Evolutionary conservation across 2,888 invertebrate species (phyloP), one percentile per base, ranked within the genome.

Genomic region (Nemapogon koenigi): DNA sequence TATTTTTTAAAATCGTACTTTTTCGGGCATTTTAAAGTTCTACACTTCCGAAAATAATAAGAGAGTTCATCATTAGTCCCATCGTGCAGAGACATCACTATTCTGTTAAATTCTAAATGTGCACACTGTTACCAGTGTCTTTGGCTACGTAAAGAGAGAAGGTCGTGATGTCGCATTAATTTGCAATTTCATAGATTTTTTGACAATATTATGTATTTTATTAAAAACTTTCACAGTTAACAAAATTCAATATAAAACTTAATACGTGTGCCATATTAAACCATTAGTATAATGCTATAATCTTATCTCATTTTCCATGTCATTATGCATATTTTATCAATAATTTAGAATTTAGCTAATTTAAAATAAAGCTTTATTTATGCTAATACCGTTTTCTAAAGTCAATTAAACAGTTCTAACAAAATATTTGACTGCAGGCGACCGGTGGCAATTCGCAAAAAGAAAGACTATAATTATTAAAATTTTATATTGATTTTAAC

Each of bases 361-460:
- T 19, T 18, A 30, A 16, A 10, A 22, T 10, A 6, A 22, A 22
- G 30, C 18, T 17, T 14, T 32, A 33, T 43, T 46, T 44, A 41
- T 47, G 46, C 45, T 49, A 46, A 48, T 49, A 45, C 45, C 49
- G 41, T 55, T n/a, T 55, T 55, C 58, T 53, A 50, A 50, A 59
- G 53, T 50, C 56, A 56, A 59, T 62, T 57, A 61, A 53, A 55
- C 54, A 15, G 18, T 32, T 58, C 59, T 55, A 41, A 49, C 42
- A 48, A 47, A 52, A 55, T 52, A 49, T 52, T 54, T 55, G 41
- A 50, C 47, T 51, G 48, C 42, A 44, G 41, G 48, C 37, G 46
- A 44, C 33, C 22, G 26, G 40, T 19, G 16, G 14, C 14, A 29
- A 32, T 32, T 32, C 18, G 32, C 32, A 19, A 33, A 33, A 11